Evolutionary conservation across 2,888 invertebrate species (phyloP), one percentile per base, ranked within the genome.

Genomic region (Leptopilina syphax): DNA sequence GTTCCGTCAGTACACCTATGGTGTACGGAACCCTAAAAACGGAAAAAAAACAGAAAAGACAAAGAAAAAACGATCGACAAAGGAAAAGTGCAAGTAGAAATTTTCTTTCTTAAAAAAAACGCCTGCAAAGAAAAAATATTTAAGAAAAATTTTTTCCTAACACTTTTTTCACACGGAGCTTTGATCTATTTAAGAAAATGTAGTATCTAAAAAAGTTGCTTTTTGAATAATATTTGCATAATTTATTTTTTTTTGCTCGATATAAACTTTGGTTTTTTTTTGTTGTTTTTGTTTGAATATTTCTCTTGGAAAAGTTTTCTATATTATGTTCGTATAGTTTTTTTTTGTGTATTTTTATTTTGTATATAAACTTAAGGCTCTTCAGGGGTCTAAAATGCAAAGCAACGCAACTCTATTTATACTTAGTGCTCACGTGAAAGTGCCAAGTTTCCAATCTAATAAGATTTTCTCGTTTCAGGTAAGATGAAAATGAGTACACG

Each of bases 381-480:
- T 70, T 68, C 10, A 4, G 2, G 10, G 47, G 3, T 12, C 50
- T 70, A 27, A 54, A 70, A n/a, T 70, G 50, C 34, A 70, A 54
- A 70, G 50, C 27, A 70, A 13, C 34, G 27, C 13, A 70, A 34
- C 54, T 70, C n/a, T 54, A 54, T 70, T 27, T 68, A 68, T 70
- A 70, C 34, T 54, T 34, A 70, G 70, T 54, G 27, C 50, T 34
- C 9, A 34, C n/a, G 27, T 54, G 27, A 70, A 13, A 54, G 13
- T 34, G 13, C 10, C 34, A 34, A 13, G 9, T 54, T 70, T 70
- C 34, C 70, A 54, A 70, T 70, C 54, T 70, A 54, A 70, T 70
- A 54, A 70, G 70, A 7, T 70, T 70, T 70, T 70, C 70, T 70
- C 34, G 34, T 70, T 70, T 54, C 70, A 70, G 70, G 70, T 70